Conservation (phyloP, 1,140 invertebrate species). For the Helicoverpa armigera region DNA sequence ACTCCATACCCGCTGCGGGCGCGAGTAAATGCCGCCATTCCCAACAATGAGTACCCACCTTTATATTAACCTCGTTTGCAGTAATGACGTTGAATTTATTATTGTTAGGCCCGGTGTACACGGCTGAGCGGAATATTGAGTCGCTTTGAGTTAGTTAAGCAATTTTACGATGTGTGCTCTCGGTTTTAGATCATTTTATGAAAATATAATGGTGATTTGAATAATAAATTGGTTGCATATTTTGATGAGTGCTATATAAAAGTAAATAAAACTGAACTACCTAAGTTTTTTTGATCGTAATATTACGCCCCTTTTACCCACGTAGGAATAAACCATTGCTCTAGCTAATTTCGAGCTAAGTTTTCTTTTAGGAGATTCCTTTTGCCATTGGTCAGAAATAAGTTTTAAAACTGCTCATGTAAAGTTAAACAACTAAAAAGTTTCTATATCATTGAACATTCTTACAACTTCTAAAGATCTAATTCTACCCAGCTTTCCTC, state of each 20-base stretch:
- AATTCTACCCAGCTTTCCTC: no score
- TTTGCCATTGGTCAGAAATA: no score
- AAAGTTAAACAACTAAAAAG: no score
- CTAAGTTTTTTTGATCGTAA: no score
- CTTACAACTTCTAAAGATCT: neutral
- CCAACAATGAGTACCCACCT: slow-evolving; percentile 51
- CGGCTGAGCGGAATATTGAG: slow-evolving; percentile 30
- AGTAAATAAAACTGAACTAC: no score
- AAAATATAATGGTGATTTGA: neutral
- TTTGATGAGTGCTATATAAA: no score
- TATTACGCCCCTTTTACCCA: no score
- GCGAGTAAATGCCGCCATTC: slow-evolving; percentile 51
- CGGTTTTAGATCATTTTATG: neutral
- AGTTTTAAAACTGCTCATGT: no score
- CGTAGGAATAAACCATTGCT: no score
- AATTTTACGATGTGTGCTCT: neutral
- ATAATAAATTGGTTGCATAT: no score
- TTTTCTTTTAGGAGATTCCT: no score
- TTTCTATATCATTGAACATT: neutral
- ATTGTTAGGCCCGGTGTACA: slow-evolving; percentile 38
- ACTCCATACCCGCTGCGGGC: slow-evolving; percentile 34
- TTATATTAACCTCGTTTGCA: slow-evolving; percentile 54
- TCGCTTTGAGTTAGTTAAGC: slow-evolving; percentile 16
- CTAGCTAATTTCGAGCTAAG: no score
- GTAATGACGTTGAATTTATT: slow-evolving; percentile 53